Conservation (phyloP, 2,888 invertebrate species). For the Malthinus seriepunctatus region DNA sequence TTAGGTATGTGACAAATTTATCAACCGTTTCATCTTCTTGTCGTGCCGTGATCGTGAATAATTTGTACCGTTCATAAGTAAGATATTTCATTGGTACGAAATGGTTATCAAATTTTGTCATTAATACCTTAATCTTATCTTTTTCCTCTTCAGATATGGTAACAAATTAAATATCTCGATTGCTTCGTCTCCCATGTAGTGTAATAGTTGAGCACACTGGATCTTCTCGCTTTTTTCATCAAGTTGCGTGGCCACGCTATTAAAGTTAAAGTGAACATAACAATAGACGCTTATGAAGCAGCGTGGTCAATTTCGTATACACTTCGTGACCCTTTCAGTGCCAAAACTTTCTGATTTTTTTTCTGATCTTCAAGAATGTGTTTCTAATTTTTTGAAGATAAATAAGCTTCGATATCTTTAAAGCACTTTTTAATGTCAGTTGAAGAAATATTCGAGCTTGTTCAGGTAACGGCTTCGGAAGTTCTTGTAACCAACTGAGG, state of each 20-base stretch:
- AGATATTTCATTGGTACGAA: background rate
- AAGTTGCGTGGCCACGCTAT: slow-evolving; percentile 25
- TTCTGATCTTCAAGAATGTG: too few species aligned
- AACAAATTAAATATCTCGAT: slow-evolving; percentile 27
- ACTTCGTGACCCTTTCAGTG: too few species aligned
- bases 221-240: slow-evolving; percentile 21
- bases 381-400: too few species aligned
- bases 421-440: too few species aligned
- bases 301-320: too few species aligned
- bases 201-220: slow-evolving; percentile 27
- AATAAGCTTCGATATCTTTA: too few species aligned
- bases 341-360: too few species aligned
- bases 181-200: slow-evolving; percentile 30
- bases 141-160: slow-evolving; percentile 11
- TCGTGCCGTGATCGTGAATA: slow-evolving; percentile 26
- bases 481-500: too few species aligned
- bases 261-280: too few species aligned
- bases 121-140: slow-evolving; percentile 12
- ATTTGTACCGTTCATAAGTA: slow-evolving; percentile 24
- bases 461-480: too few species aligned
- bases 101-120: slow-evolving; percentile 9
- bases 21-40: slow-evolving; percentile 13
- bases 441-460: too few species aligned
- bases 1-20: slow-evolving; percentile 7
- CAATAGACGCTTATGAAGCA: too few species aligned